These are phyloP conservation scores for Ctenosaura bakeri DNA, from an alignment of 2,797 vertebrate genomes.

Conservation along the genomic window DNA sequence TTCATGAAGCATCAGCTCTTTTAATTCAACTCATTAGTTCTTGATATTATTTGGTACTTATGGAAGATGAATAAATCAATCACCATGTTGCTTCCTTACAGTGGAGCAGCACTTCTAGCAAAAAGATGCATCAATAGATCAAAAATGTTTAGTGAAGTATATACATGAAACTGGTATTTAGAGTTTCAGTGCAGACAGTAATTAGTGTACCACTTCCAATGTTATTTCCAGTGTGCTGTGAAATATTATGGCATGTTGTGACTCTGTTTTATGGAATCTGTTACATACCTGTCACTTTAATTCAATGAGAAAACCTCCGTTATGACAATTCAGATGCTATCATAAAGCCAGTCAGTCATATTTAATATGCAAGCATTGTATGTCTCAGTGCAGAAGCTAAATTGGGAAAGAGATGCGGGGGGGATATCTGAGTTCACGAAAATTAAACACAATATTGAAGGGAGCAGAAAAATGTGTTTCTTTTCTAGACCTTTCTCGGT, in stretches of 20 bases:
- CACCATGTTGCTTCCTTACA: conserved; percentile 54
- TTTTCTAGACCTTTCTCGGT: not conserved
- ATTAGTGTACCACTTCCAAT: conserved; percentile 66
- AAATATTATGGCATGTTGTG: conserved; percentile 82
- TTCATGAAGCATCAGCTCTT: conserved; percentile 39
- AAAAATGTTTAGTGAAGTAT: conserved; percentile 72
- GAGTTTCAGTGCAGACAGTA: conserved; percentile 71
- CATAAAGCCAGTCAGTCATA: conserved; percentile 78
- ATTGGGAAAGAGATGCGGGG: conserved; percentile 53
- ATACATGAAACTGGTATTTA: conserved; percentile 71
- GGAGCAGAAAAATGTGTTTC: conserved; percentile 23
- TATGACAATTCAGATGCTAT: conserved; percentile 76
- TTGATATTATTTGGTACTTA: conserved; percentile 63
- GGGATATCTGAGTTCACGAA: not conserved
- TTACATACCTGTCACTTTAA: conserved; percentile 79
- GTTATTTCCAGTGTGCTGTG: conserved; percentile 73
- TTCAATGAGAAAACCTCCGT: conserved; percentile 77
- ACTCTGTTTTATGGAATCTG: conserved; percentile 77
- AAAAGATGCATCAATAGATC: conserved; percentile 67
- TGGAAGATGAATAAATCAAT: conserved; percentile 69
- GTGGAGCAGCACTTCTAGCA: conserved; percentile 55
- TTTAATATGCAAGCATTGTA: conserved; percentile 73
- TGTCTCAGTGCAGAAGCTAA: conserved; percentile 66
- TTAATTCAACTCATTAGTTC: conserved; percentile 63
- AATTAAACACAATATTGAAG: conserved; percentile 61